These are phyloP conservation scores for Lepeophtheirus salmonis DNA, from an alignment of 1,140 invertebrate genomes.

Conservation along the genomic window DNA sequence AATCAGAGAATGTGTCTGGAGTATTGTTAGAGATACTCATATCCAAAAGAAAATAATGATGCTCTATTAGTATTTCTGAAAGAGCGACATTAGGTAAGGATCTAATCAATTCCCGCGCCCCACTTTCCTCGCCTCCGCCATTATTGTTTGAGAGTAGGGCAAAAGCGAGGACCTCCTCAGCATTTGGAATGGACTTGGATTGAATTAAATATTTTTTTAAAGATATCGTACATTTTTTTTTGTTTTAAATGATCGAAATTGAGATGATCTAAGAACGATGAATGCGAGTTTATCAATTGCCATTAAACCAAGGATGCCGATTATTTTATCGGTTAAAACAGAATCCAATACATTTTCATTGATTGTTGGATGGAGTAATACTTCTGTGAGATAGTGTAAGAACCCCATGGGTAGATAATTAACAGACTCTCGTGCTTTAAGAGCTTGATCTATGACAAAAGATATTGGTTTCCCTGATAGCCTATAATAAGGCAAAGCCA, in stretches of 20 bases:
- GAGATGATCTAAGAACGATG: slow-evolving; percentile 5
- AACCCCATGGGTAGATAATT: background rate
- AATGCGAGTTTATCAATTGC: slow-evolving; percentile 1
- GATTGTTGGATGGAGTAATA: slow-evolving; percentile 1
- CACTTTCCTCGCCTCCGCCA: background rate
- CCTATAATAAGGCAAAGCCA: slow-evolving; percentile 5
- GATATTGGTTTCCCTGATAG: background rate
- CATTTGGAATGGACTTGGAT: background rate
- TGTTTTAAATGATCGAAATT: slow-evolving; percentile 7
- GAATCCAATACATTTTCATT: background rate
- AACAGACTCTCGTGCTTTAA: background rate
- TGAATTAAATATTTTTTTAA: background rate
- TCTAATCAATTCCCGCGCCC: background rate
- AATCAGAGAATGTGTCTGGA: background rate
- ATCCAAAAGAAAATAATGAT: slow-evolving; percentile 7
- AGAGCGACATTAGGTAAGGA: background rate
- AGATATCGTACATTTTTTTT: slow-evolving; percentile 3
- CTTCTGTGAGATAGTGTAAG: slow-evolving; percentile 3
- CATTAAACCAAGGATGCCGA: background rate
- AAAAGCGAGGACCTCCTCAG: slow-evolving; percentile 1
- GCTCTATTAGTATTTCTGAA: background rate
- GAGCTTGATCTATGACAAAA: background rate
- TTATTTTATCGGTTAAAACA: background rate
- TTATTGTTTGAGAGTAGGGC: background rate
- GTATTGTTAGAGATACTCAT: background rate